Base-by-base conservation (phyloP, 2,797 vertebrate genomes). In the Denticeps clupeoides region DNA sequence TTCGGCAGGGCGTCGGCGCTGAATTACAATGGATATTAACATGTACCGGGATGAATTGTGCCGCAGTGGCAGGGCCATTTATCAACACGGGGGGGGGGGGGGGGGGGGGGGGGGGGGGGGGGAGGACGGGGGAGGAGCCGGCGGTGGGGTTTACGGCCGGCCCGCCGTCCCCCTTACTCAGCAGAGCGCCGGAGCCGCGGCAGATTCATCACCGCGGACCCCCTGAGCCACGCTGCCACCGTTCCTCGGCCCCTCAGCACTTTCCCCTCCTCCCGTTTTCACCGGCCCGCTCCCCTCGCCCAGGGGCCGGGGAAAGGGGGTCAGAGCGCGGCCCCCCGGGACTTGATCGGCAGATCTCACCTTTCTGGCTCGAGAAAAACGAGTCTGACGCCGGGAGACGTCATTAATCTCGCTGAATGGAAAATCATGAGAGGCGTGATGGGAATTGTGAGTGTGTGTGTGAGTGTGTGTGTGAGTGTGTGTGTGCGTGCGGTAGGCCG, bases 401-500 rank as follows among this genome's bases (percentile, higher is more conserved):
- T 31, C 40, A 44, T 46, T 29, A 11, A 47, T 47, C 44, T 37
- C 41, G 35, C 31, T n/a, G n/a, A n/a, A n/a, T 38, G 44, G 25
- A 40, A 44, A 47, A 50, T 51, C 56, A 59, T 43, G 49, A 53
- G 43, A 41, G n/a, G n/a, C n/a, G n/a, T n/a, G n/a, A n/a, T n/a
- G n/a, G n/a, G n/a, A n/a, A n/a, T n/a, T n/a, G n/a, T n/a, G n/a
- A n/a, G n/a, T n/a, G n/a, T n/a, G n/a, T n/a, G n/a, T n/a, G n/a
- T n/a, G n/a, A n/a, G n/a, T n/a, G n/a, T 46, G 15, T 21, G 40
- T 27, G 40, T 56, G 46, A 32, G 28, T 24, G 49, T 53, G 65
- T 58, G 64, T 68, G 58, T 63, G 57, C 54, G 63, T 45, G 31
- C 53, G 11, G 8, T 32, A 37, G 19, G 22, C 18, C 40, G 7